Percentiles rank a stretch among this genome's conserved stretches.
These are phyloP conservation scores for Drosophila antonietae DNA, from an alignment of 2,888 invertebrate species.

Conservation along the genomic window DNA sequence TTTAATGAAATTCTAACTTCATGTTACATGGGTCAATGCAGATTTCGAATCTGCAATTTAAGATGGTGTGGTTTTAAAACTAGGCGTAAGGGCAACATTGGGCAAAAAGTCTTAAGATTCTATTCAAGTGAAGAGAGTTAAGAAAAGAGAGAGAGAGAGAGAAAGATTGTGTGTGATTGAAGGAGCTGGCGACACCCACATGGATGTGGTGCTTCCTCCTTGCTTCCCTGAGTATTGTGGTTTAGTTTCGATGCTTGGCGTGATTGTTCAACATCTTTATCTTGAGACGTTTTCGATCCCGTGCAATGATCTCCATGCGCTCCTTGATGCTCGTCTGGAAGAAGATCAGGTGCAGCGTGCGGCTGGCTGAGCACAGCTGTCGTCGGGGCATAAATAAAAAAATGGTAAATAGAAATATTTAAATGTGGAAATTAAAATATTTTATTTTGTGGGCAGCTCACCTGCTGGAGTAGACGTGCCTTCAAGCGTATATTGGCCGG, in stretches of 20 bases:
- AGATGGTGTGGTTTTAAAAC: neutral
- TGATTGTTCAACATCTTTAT: slow-evolving; percentile 69
- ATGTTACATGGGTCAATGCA: neutral
- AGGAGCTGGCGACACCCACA: neutral
- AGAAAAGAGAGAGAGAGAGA: neutral
- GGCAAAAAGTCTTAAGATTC: neutral
- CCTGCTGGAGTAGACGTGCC: slow-evolving; percentile 82
- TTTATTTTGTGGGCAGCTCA: slow-evolving; percentile 22
- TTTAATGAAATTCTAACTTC: neutral
- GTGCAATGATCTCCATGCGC: slow-evolving; percentile 82
- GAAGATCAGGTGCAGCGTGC: slow-evolving; percentile 78
- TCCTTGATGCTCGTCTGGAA: slow-evolving; percentile 80
- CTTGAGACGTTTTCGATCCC: slow-evolving; percentile 80
- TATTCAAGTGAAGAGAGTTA: neutral
- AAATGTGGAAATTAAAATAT: neutral
- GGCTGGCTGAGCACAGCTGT: slow-evolving; percentile 80
- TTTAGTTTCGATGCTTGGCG: slow-evolving; percentile 55
- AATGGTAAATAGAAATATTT: neutral
- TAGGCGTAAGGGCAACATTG: neutral
- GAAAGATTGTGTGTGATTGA: neutral
- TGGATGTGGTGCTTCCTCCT: neutral
- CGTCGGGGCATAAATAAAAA: neutral
- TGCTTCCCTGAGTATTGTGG: neutral
- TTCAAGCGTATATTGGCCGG: slow-evolving; percentile 80
- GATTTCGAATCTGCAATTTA: neutral